Evolutionary conservation across 2,888 invertebrate genomes (phyloP), one percentile per base, ranked within the genome.

Genomic region (Yponomeuta sedellus): DNA sequence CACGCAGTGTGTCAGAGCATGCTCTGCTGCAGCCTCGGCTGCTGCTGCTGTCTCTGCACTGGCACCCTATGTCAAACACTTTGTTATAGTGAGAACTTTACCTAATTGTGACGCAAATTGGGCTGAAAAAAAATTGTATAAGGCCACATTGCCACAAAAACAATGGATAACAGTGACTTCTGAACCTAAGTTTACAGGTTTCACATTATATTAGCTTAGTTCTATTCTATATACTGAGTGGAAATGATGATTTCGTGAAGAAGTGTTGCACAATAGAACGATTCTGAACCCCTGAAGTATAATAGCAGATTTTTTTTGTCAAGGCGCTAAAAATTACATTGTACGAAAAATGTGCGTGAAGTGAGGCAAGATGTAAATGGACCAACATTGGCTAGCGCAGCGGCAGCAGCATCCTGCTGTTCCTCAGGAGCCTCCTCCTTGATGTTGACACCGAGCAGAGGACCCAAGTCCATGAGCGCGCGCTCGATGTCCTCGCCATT

Each of bases 401-500:
- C 71, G 39, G 71, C 65, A 16, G 73, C 67, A 28, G 73, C 68
- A 39, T 85, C 85, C 1, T 76, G 72, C 22, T 81, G 73, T 52
- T 91, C 91, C 34, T 91, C 91, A 1, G 81, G 79, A 66, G 75
- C 81, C 76, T 91, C 91, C 71, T 91, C 90, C 71, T 91, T 91
- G 75, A 91, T 86, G 75, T 84, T 81, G 74, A 91, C 90, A 59
- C 90, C 91, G 70, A 90, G 85, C 69, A 90, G 84, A 69, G 90
- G 89, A 64, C 83, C 86, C 68, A 91, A 79, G 74, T 91, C 91
- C 88, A 91, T 85, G 69, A 91, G 80, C 67, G 89, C 90, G 67
- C 86, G 83, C 79, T 91, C 91, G 67, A 91, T 86, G 70, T 91
- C 91, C 71, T 90, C 91, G 67, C 85, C 87, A 69, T 84, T 82